phyloP scores from a whole-genome alignment of 2,797 vertebrate species.

The Channa striata region DNA sequence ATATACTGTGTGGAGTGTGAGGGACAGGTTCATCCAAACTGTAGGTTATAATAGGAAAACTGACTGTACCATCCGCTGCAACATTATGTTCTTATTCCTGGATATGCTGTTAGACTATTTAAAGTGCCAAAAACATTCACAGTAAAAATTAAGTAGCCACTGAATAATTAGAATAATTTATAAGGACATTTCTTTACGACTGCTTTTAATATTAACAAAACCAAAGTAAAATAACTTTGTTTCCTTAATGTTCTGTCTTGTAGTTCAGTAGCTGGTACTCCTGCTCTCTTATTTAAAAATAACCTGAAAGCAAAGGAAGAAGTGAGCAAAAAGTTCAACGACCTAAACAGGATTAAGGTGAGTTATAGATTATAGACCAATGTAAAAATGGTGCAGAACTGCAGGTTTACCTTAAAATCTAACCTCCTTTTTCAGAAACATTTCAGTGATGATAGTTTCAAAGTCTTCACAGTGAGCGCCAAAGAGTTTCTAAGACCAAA shows the following conservation, averaged over 20 bases:
- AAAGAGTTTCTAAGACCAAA: slow-evolving; percentile 20
- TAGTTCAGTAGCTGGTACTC: background rate
- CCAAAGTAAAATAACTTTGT: too few relatives aligned
- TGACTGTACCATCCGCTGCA: too few relatives aligned
- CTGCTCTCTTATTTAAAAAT: background rate
- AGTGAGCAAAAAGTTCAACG: slow-evolving; percentile 14
- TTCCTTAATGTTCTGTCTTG: background rate
- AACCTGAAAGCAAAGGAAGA: slow-evolving; percentile 29
- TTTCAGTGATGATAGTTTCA: slow-evolving; percentile 42
- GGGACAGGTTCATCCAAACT: too few relatives aligned
- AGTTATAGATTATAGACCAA: background rate
- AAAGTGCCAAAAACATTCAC: too few relatives aligned
- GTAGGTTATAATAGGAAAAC: too few relatives aligned
- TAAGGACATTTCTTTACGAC: too few relatives aligned
- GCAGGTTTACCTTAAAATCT: background rate
- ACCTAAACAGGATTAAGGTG: slow-evolving; percentile 29
- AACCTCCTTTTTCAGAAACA: slow-evolving; percentile 51
- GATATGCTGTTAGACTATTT: too few relatives aligned
- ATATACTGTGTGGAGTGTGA: too few relatives aligned
- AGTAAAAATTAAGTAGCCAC: too few relatives aligned
- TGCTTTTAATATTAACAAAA: too few relatives aligned
- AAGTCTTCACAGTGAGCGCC: slow-evolving; percentile 66
- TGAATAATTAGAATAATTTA: too few relatives aligned
- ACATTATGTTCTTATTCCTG: too few relatives aligned
- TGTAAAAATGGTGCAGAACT: background rate